phyloP scores from a whole-genome alignment of 2,888 invertebrate genomes.

The Scelioninae gen. 1 region DNA sequence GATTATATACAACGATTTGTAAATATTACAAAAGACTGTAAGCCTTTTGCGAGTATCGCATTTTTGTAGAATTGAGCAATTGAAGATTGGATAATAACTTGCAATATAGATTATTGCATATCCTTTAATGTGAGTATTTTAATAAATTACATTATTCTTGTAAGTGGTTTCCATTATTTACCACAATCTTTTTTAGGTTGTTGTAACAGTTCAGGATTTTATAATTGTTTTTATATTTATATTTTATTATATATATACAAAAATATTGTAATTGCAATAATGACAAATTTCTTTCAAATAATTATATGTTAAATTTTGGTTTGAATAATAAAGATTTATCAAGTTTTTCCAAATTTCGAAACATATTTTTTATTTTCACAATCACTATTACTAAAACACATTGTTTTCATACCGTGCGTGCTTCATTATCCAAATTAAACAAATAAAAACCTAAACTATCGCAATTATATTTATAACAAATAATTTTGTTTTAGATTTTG shows the following conservation, averaged over 20 bases:
- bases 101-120: slow-evolving; percentile 57
- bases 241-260: slow-evolving; percentile 25
- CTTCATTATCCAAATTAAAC: background rate
- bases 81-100: slow-evolving; percentile 30
- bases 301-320: slow-evolving; percentile 13
- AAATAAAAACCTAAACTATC: background rate
- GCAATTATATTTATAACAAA: background rate
- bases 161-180: slow-evolving; percentile 64
- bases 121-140: slow-evolving; percentile 68
- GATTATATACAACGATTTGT: slow-evolving; percentile 57
- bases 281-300: background rate
- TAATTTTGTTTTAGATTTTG: background rate
- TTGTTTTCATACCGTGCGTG: background rate
- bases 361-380: background rate
- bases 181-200: slow-evolving; percentile 32
- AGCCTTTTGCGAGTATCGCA: slow-evolving; percentile 51
- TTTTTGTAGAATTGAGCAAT: slow-evolving; percentile 43
- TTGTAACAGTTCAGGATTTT: slow-evolving; percentile 17
- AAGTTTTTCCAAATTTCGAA: background rate
- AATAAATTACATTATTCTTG: slow-evolving; percentile 79
- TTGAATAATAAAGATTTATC: slow-evolving; percentile 20
- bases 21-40: slow-evolving; percentile 67
- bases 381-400: background rate
- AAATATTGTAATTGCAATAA: background rate
- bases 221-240: slow-evolving; percentile 42